Evolutionary conservation across 2,113 vertebrate species (phyloP).

Genomic region (Gambusia holbrooki): DNA sequence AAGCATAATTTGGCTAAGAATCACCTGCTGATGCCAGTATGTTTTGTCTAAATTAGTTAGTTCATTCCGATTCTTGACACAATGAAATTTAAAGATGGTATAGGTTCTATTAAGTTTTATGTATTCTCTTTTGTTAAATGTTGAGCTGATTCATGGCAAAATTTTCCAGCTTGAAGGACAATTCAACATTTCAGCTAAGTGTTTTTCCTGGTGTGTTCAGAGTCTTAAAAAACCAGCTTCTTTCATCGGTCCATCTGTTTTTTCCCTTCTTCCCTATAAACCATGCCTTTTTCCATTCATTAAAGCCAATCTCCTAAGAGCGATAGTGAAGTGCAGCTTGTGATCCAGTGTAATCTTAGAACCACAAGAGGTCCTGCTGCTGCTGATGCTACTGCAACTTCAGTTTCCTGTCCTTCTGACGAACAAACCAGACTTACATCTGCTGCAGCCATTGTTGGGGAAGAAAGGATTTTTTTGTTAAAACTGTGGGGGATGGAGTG

Average conservation of each 20-base stretch:
- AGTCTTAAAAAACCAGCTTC: slow-evolving; percentile 34
- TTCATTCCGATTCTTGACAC: slow-evolving; percentile 25
- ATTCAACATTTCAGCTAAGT: slow-evolving; percentile 57
- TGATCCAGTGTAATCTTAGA: slow-evolving; percentile 66
- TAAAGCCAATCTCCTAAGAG: slow-evolving; percentile 57
- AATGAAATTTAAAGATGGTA: slow-evolving; percentile 36
- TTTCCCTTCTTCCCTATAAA: slow-evolving; percentile 35
- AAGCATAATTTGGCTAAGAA: slow-evolving; percentile 25
- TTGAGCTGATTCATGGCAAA: slow-evolving; percentile 53
- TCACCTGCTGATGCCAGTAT: slow-evolving; percentile 52
- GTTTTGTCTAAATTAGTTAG: slow-evolving; percentile 41
- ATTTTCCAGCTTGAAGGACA: slow-evolving; percentile 32
- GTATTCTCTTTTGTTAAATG: slow-evolving; percentile 10
- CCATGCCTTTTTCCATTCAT: slow-evolving; percentile 56
- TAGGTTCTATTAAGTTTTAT: slow-evolving; percentile 1
- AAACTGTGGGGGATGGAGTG: slow-evolving; percentile 48
- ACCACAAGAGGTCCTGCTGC: slow-evolving; percentile 30
- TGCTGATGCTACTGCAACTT: slow-evolving; percentile 36
- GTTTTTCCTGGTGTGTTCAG: slow-evolving; percentile 48
- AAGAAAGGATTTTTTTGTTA: slow-evolving; percentile 40
- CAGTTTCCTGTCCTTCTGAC: slow-evolving; percentile 38
- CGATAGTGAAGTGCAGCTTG: slow-evolving; percentile 58
- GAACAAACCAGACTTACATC: slow-evolving; percentile 76
- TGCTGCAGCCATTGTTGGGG: slow-evolving; percentile 64
- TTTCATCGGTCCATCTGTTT: slow-evolving; percentile 50